Conservation (phyloP, 23 tunicate genomes). For the Halocynthia aurantium region DNA sequence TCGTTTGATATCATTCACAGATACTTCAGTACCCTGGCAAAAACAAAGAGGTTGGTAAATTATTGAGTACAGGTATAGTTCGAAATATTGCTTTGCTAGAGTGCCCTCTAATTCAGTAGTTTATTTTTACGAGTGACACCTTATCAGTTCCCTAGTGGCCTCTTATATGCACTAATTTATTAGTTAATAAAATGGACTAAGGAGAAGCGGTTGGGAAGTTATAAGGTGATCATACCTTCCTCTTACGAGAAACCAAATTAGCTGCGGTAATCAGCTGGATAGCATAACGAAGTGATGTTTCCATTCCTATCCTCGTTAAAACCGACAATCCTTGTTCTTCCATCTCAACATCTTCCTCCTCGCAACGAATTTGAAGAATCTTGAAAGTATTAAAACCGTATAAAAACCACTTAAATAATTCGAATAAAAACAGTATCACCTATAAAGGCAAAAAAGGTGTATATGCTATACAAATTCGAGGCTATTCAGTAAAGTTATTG, state of each 20-base stretch:
- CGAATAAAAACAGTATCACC: no score
- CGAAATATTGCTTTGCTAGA: no score
- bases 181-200: no score
- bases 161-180: no score
- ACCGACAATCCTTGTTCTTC: constrained; percentile 86
- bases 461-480: no score
- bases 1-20: constrained; percentile 77
- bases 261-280: constrained; percentile 97
- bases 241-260: constrained; percentile 53
- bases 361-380: constrained; percentile 77
- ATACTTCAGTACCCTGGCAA: constrained; percentile 80
- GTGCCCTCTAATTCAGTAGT: no score
- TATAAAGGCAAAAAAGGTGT: no score
- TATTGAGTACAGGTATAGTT: no score
- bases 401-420: no score
- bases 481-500: no score
- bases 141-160: no score
- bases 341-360: constrained; percentile 98
- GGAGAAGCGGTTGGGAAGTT: background rate
- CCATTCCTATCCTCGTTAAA: constrained; percentile 84
- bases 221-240: constrained; percentile 36
- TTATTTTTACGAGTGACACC: no score
- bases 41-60: background rate
- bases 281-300: constrained; percentile 93
- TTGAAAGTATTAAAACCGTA: background rate